phyloP scores from a whole-genome alignment of 2,888 invertebrate genomes.

The Danaus chrysippus region DNA sequence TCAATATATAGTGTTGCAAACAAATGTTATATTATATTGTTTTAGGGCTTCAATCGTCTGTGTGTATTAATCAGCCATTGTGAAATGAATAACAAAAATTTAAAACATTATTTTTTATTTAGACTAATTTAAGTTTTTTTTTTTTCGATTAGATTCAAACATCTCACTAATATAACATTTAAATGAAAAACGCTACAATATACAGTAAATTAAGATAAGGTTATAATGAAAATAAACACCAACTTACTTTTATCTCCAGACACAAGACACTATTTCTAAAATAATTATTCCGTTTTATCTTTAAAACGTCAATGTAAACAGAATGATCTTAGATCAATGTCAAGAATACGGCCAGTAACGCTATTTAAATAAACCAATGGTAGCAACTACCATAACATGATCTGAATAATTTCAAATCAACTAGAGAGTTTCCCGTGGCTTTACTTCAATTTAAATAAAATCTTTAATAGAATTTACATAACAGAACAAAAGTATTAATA shows the following conservation, averaged over 20 bases:
- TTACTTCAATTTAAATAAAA: constrained; percentile 27
- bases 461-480: not conserved
- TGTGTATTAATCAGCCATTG: no score
- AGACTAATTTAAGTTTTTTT: no score
- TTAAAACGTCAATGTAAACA: not conserved
- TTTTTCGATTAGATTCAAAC: no score
- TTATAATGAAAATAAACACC: no score
- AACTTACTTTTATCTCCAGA: not conserved
- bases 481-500: not conserved
- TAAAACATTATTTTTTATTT: no score
- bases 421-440: constrained; percentile 27
- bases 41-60: no score
- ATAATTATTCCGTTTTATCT: not conserved
- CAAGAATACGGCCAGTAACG: constrained; percentile 60
- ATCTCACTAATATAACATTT: no score
- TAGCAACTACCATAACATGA: constrained; percentile 49
- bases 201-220: no score
- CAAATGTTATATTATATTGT: no score
- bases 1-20: no score
- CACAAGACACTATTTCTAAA: not conserved
- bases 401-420: constrained; percentile 47
- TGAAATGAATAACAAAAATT: no score
- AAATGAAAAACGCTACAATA: no score
- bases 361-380: constrained; percentile 70
- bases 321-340: constrained; percentile 60